A percentile compares a stretch with the other conserved stretches of the same genome.
Evolutionary conservation across 1,140 invertebrate species (phyloP).

Genomic region (Luehdorfia chinensis): DNA sequence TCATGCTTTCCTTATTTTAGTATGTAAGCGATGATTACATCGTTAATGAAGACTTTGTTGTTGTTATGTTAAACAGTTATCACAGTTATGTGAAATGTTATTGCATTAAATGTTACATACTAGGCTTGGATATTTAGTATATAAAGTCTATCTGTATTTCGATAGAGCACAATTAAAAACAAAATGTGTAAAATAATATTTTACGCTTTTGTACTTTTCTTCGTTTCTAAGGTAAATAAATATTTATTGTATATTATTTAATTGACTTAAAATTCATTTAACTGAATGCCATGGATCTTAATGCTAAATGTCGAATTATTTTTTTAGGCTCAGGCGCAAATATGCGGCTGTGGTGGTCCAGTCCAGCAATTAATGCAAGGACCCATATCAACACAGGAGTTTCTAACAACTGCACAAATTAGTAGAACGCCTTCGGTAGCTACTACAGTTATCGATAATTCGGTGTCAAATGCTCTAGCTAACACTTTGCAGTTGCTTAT

Average conservation of each 20-base stretch:
- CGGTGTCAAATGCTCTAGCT: slow-evolving; percentile 4
- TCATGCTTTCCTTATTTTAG: too few relatives aligned
- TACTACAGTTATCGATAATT: slow-evolving; percentile 4
- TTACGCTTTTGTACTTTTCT: slow-evolving; percentile 1
- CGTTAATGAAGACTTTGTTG: too few relatives aligned
- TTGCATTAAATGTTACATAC: too few relatives aligned
- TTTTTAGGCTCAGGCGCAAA: slow-evolving; percentile 32
- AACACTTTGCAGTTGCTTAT: slow-evolving; percentile 10
- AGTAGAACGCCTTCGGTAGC: neutral
- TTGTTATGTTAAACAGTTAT: slow-evolving; percentile 5
- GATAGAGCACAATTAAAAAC: neutral
- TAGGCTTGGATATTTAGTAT: neutral
- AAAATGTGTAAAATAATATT: slow-evolving; percentile 9
- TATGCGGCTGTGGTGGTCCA: slow-evolving; percentile 15
- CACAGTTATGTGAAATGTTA: neutral
- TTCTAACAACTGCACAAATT: neutral
- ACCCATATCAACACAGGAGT: neutral
- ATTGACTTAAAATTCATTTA: too few relatives aligned
- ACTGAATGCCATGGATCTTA: neutral
- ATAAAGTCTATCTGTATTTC: neutral
- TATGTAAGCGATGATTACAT: too few relatives aligned
- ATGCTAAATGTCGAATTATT: slow-evolving; percentile 1
- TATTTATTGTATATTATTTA: neutral
- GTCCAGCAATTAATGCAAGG: neutral
- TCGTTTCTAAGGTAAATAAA: slow-evolving; percentile 4